Conservation (phyloP, 2,888 invertebrate species). For the Caenorhabditis sinica region DNA sequence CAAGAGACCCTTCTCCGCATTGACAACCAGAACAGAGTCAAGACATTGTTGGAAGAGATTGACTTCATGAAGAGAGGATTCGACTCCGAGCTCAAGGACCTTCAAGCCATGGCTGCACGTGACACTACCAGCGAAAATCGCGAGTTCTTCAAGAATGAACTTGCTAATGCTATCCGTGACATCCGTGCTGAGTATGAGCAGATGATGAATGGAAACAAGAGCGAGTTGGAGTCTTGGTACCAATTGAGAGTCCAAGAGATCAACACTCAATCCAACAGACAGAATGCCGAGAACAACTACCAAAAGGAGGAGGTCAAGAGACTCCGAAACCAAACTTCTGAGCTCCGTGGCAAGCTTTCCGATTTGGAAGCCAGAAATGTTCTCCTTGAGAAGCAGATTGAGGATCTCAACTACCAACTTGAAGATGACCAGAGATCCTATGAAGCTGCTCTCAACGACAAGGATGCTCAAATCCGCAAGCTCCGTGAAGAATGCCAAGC, state of each 20-base stretch:
- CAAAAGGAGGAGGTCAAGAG: slow-evolving; percentile 84
- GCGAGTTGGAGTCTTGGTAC: slow-evolving; percentile 85
- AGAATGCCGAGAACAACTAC: slow-evolving; percentile 85
- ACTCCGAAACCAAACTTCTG: slow-evolving; percentile 84
- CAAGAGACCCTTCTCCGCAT: slow-evolving; percentile 85
- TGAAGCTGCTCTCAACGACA: slow-evolving; percentile 84
- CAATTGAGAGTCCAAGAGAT: slow-evolving; percentile 86
- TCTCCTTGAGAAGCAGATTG: slow-evolving; percentile 85
- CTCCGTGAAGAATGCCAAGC: slow-evolving; percentile 84
- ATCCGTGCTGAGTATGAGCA: slow-evolving; percentile 85
- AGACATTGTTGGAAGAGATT: slow-evolving; percentile 85
- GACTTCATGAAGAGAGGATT: slow-evolving; percentile 85
- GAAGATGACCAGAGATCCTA: slow-evolving; percentile 84
- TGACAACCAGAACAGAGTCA: slow-evolving; percentile 85
- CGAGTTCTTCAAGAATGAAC: slow-evolving; percentile 86
- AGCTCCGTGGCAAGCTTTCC: slow-evolving; percentile 85
- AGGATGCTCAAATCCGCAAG: slow-evolving; percentile 84
- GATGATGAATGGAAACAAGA: slow-evolving; percentile 84
- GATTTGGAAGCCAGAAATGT: slow-evolving; percentile 85
- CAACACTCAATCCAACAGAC: slow-evolving; percentile 85
- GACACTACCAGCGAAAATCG: slow-evolving; percentile 86
- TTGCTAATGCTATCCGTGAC: slow-evolving; percentile 85
- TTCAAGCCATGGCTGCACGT: slow-evolving; percentile 85
- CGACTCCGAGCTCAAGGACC: slow-evolving; percentile 85
- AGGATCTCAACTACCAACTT: slow-evolving; percentile 85